Conservation (phyloP, 2,113 vertebrate species). For the Coptodon bakossiorum region DNA sequence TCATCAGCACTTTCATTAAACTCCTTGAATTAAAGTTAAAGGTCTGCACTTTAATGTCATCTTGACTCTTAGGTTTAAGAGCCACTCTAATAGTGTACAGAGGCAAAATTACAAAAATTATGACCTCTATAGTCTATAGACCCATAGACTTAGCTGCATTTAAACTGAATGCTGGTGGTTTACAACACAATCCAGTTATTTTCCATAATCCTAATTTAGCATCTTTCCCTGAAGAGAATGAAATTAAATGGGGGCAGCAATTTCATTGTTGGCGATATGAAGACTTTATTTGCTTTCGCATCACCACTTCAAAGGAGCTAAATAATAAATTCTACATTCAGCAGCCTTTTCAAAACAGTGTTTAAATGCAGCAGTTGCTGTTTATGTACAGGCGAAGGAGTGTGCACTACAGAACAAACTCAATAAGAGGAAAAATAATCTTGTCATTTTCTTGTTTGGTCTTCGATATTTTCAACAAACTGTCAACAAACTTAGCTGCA, state of each 20-base stretch:
- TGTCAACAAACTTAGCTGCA: slow-evolving; percentile 44
- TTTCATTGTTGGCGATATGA: not conserved
- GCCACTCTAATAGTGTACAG: not conserved
- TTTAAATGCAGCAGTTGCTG: not conserved
- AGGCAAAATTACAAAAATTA: not conserved
- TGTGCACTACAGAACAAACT: not conserved
- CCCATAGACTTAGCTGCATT: not conserved
- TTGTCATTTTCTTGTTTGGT: slow-evolving; percentile 21
- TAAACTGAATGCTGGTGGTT: not conserved
- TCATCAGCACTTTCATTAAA: not conserved
- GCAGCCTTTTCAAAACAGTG: not conserved
- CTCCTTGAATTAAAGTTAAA: not conserved
- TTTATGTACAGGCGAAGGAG: not conserved
- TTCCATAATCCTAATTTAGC: not conserved
- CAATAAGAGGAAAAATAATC: not conserved
- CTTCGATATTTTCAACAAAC: slow-evolving; percentile 38
- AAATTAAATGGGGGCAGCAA: not conserved
- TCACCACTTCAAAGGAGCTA: not conserved
- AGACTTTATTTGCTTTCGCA: not conserved
- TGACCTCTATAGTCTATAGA: not conserved
- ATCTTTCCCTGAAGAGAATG: not conserved
- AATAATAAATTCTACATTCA: not conserved
- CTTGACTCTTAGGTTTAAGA: not conserved
- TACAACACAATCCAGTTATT: not conserved
- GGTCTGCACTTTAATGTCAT: not conserved